Base-by-base conservation (phyloP, 2,888 invertebrate species). In the Chydorus sphaericus region DNA sequence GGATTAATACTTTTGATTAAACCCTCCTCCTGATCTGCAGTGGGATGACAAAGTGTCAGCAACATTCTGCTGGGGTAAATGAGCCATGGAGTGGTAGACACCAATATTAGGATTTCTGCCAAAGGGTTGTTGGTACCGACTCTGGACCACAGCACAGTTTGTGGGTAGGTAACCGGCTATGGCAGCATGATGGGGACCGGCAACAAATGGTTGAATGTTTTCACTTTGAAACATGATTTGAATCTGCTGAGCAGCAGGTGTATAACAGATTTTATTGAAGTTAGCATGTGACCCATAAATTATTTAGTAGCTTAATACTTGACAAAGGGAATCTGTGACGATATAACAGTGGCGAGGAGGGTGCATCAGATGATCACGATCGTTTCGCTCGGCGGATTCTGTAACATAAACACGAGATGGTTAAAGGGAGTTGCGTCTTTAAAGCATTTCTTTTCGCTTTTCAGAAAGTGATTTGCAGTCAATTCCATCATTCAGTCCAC, bases 221-320 rank as follows among this genome's bases (percentile, higher is more conserved):
- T 44, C 44, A 44, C 44, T 44, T n/a, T 44, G 44, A 44, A 44
- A 44, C 44, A 44, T 44, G 23, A 44, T 44, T n/a, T n/a, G n/a
- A n/a, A n/a, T n/a, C n/a, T n/a, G n/a, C 44, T 44, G n/a, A 11
- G 44, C 23, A 44, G 20, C 1, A 38, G 3, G n/a, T 20, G 20
- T 8, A 38, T 4, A n/a, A 33, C 8, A 33, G 33, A 10, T 38
- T 38, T 18, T 8, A 38, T 7, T 8, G n/a, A 38, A 16, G 20
- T 16, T 14, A 18, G 7, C 10, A 26, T 44, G n/a, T n/a, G n/a
- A n/a, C n/a, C n/a, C n/a, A n/a, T n/a, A n/a, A n/a, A n/a, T n/a
- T n/a, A n/a, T n/a, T n/a, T n/a, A n/a, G n/a, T n/a, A n/a, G n/a
- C n/a, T n/a, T 44, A 11, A 14, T 44, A 44, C 44, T 23, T 44